These are phyloP conservation scores for Chionodraco myersi DNA, from an alignment of 2,113 vertebrate genomes.

Conservation along the genomic window DNA sequence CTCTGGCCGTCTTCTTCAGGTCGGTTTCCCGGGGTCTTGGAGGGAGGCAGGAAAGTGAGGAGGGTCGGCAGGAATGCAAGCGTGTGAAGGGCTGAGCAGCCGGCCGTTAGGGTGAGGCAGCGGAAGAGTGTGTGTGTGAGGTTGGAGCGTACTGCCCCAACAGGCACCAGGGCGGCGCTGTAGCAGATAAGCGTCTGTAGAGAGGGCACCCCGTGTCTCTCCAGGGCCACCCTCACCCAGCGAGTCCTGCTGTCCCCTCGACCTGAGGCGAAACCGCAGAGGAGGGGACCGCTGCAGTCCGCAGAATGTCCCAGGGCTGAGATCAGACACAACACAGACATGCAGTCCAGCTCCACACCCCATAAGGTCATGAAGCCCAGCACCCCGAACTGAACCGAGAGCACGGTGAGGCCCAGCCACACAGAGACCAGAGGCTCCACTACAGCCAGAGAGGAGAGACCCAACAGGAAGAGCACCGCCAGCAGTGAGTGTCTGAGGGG, in stretches of 20 bases:
- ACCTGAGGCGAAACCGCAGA: constrained; percentile 95
- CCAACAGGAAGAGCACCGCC: constrained; percentile 96
- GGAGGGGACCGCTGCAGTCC: constrained; percentile 95
- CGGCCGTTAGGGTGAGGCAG: constrained; percentile 97
- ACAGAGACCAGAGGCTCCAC: constrained; percentile 95
- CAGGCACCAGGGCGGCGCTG: constrained; percentile 92
- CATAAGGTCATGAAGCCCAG: constrained; percentile 99
- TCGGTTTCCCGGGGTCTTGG: constrained; percentile 89
- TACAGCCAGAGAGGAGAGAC: constrained; percentile 94
- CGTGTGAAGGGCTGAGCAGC: constrained; percentile 98
- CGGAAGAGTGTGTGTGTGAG: constrained; percentile 98
- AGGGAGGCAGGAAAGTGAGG: constrained; percentile 97
- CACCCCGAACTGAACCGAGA: constrained; percentile 96
- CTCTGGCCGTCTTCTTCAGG: constrained; percentile 84
- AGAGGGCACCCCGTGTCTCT: constrained; percentile 95
- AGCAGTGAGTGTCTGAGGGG: constrained; percentile 97
- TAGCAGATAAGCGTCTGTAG: constrained; percentile 98
- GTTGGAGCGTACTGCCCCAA: constrained; percentile 96
- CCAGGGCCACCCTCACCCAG: constrained; percentile 96
- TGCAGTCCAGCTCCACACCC: constrained; percentile 97
- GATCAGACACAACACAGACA: constrained; percentile 97
- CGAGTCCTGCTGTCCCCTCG: constrained; percentile 96
- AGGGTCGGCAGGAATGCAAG: constrained; percentile 98
- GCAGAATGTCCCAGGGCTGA: constrained; percentile 96
- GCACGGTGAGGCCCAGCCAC: constrained; percentile 95